Base-by-base conservation (phyloP, 2,113 vertebrate genomes). In the Bombycilla garrulus region DNA sequence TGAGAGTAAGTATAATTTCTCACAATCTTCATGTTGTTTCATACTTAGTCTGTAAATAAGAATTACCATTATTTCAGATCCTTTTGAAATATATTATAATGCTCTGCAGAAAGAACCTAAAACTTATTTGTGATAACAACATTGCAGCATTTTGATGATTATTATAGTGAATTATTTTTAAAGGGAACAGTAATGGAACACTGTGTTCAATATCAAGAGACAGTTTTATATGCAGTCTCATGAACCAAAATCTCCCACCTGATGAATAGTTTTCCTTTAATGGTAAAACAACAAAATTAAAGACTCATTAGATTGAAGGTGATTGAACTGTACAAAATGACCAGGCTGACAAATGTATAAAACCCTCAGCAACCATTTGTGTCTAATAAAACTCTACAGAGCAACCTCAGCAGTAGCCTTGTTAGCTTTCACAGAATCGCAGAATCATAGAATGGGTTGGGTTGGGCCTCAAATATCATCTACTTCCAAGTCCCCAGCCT, bases 231-330 rank as follows among this genome's bases (percentile, higher is more conserved):
- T 79, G 91, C 73, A 89, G 77, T 51, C 38, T 88, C 6, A 2
- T 96, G 82, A 95, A 89, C 70, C 50, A 90, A 85, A 62, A 81
- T 86, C 80, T 96, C 93, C 81, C 85, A 97, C 96, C 90, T 80
- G 50, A 73, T 96, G 79, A 95, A 38, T 95, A 79, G 91, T 92
- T 92, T 94, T 95, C 78, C 65, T 93, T 88, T 93, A 95, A 94
- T 28, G 95, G 92, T 76, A 92, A 91, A 90, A 29, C 79, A 91
- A 86, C 76, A 91, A 38, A 80, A 94, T 95, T 91, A 93, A 91
- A 95, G 64, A 83, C 64, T 90, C 50, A 88, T 93, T 89, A 90
- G 67, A 91, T 25, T 78, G 70, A 84, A 93, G 45, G 83, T 84
- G 77, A 89, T 61, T 95, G 81, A 97, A 74, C 87, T 61, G 44